Conservation (phyloP, 2,113 vertebrate species). For the Sisor rabdophorus region DNA sequence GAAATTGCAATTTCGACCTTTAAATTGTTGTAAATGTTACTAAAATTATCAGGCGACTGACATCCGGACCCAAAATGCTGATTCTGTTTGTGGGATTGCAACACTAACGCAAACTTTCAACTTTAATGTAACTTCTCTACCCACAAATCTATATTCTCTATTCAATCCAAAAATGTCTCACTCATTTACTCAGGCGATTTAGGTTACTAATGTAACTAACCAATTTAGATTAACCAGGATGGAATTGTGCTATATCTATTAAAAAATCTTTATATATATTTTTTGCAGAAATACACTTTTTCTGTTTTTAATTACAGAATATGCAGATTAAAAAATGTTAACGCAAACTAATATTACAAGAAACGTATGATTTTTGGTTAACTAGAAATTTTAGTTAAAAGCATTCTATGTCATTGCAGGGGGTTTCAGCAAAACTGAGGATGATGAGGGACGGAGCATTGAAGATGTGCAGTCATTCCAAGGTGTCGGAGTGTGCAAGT, state of each 20-base stretch:
- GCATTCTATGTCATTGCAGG: slow-evolving; percentile 63
- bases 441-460: slow-evolving; percentile 73
- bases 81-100: not conserved
- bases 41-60: no score
- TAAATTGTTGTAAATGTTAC: not conserved
- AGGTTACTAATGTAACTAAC: not conserved
- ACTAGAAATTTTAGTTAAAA: not conserved
- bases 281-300: not conserved
- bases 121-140: not conserved
- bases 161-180: not conserved
- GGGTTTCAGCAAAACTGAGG: slow-evolving; percentile 77
- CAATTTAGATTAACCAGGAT: not conserved
- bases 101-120: not conserved
- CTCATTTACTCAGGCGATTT: not conserved
- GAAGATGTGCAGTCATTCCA: slow-evolving; percentile 71
- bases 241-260: not conserved
- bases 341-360: no score
- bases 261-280: not conserved
- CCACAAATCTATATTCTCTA: not conserved
- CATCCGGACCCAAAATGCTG: not conserved
- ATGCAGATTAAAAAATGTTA: not conserved
- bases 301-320: not conserved
- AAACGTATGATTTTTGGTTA: not conserved
- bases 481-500: slow-evolving; percentile 89
- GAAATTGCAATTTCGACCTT: slow-evolving; percentile 56